Conservation (phyloP, 1,140 invertebrate genomes). For the Leptestheria dahalacensis region DNA sequence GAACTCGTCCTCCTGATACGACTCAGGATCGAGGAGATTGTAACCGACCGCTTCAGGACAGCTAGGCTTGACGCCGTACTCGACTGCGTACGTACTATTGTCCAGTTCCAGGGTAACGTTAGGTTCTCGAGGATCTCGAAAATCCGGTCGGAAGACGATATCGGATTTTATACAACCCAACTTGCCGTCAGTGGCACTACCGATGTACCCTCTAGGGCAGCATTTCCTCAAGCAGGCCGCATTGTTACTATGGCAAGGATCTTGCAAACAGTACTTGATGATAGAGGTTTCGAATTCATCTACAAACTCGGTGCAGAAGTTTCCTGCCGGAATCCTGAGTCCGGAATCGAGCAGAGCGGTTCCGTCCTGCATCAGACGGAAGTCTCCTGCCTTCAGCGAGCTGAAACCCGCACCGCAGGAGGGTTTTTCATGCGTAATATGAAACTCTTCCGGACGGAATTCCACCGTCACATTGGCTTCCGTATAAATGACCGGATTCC, state of each 20-base stretch:
- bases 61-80: not conserved
- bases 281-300: no score
- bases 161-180: not conserved
- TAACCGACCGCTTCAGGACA: not conserved
- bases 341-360: not conserved
- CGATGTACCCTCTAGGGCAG: not conserved
- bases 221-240: not conserved
- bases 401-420: not conserved
- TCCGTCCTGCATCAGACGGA: not conserved
- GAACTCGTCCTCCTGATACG: not conserved
- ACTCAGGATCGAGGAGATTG: not conserved
- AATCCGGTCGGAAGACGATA: not conserved
- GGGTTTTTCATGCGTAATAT: not conserved
- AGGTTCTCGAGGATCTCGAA: not conserved
- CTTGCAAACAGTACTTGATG: not conserved
- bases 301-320: no score
- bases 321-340: not conserved
- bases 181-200: no score
- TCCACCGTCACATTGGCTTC: not conserved
- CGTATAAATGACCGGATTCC: no score
- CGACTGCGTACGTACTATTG: not conserved
- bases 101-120: not conserved
- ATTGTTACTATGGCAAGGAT: constrained; percentile 4
- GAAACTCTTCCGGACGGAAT: not conserved
- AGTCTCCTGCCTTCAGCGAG: not conserved